These are phyloP conservation scores for Pampusana beccarii DNA, from an alignment of 2,113 vertebrate species.

Conservation along the genomic window DNA sequence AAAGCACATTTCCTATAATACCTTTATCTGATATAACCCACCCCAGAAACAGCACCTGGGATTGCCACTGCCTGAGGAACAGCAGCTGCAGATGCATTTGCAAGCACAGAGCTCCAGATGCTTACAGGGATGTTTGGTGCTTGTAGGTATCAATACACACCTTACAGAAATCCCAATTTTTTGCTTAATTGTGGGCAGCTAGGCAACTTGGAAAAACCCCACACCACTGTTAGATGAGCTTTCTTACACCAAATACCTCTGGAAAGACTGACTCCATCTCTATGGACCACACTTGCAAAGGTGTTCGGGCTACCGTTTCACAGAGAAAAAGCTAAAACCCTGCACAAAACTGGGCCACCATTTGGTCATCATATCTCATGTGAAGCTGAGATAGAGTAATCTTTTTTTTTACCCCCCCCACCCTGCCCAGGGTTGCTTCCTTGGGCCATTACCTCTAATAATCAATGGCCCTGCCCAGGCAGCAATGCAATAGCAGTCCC, in stretches of 20 bases:
- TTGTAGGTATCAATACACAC: fast-evolving
- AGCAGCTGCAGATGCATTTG: not conserved
- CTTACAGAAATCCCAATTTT: not conserved
- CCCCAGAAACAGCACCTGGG: not conserved
- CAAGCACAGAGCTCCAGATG: not conserved
- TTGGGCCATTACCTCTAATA: not conserved
- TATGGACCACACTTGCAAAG: fast-evolving
- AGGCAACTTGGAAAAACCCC: not conserved
- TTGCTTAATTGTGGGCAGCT: not conserved
- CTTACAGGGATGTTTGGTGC: not conserved
- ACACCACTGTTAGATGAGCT: not conserved
- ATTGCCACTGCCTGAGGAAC: not conserved
- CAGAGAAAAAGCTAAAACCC: not conserved
- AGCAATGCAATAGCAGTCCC: fast-evolving
- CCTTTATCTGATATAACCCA: not conserved
- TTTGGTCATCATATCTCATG: fast-evolving
- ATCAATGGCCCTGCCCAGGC: not conserved
- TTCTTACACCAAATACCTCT: not conserved
- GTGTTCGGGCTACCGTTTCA: not conserved
- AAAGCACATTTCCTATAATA: not conserved
- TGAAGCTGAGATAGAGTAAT: not conserved
- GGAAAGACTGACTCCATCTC: not conserved
- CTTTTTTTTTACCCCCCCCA: not conserved
- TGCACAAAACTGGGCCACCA: not conserved
- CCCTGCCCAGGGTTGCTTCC: not conserved